These are phyloP conservation scores for Okamejei kenojei DNA, from an alignment of 2,797 vertebrate genomes.

Conservation along the genomic window DNA sequence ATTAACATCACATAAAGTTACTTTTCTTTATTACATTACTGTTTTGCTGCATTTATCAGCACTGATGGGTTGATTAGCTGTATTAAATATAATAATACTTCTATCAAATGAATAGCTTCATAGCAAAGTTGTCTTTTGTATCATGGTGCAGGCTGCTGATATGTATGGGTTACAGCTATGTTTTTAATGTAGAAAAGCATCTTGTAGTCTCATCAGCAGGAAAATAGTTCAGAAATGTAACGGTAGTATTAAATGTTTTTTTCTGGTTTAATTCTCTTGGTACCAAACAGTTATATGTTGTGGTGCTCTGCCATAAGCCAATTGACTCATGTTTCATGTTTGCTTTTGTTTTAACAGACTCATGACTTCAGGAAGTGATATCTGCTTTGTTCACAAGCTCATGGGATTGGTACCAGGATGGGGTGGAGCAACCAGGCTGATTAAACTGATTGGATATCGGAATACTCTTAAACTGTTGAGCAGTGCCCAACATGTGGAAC, in stretches of 20 bases:
- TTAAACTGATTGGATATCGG: constrained; percentile 65
- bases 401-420: constrained; percentile 93
- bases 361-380: constrained; percentile 75
- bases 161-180: background rate
- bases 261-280: background rate
- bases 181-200: background rate
- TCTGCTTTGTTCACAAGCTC: constrained; percentile 89
- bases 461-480: constrained; percentile 73
- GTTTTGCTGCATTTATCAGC: background rate
- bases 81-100: background rate
- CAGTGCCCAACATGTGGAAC: constrained; percentile 60
- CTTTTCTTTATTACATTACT: background rate
- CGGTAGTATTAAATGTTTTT: background rate
- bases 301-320: background rate
- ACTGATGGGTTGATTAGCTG: background rate
- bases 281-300: background rate
- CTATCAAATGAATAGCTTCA: background rate
- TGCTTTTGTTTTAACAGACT: constrained; percentile 59
- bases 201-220: background rate
- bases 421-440: constrained; percentile 77
- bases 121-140: background rate
- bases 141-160: background rate
- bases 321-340: background rate
- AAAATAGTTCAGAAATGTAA: background rate
- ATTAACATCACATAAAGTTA: too few species aligned